Evolutionary conservation across 1,140 invertebrate genomes (phyloP).

Genomic region (Zaprionus tsacasi): DNA sequence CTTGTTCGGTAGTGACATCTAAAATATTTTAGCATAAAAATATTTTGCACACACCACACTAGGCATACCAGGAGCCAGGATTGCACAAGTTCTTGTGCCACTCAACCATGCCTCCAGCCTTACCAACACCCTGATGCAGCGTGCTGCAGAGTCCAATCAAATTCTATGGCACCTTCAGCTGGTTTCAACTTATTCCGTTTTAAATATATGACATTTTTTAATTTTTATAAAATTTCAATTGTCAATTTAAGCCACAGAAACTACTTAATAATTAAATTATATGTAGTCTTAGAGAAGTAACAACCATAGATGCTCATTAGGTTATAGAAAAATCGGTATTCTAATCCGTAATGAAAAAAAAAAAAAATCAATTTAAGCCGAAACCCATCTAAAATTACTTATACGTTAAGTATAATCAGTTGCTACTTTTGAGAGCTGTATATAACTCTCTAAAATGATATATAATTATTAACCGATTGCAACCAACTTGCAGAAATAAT

Average conservation of each 20-base stretch:
- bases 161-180: background rate
- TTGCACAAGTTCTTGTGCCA: background rate
- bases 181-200: constrained; percentile 14
- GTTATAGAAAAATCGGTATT: too few species aligned
- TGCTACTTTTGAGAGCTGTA: too few species aligned
- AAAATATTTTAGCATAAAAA: constrained; percentile 82
- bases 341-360: too few species aligned
- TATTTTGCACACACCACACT: constrained; percentile 66
- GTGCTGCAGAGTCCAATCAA: background rate
- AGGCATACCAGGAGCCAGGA: background rate
- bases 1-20: constrained; percentile 67
- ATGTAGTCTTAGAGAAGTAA: too few species aligned
- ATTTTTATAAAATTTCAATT: constrained; percentile 71
- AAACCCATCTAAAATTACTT: too few species aligned
- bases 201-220: constrained; percentile 25
- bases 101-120: background rate
- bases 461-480: too few species aligned
- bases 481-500: too few species aligned
- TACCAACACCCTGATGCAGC: background rate
- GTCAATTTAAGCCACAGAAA: background rate
- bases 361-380: too few species aligned
- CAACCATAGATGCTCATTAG: too few species aligned
- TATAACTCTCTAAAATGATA: too few species aligned
- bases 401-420: too few species aligned
- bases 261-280: too few species aligned